These are phyloP conservation scores for Oryzias celebensis DNA, from an alignment of 2,113 vertebrate species.

Conservation along the genomic window DNA sequence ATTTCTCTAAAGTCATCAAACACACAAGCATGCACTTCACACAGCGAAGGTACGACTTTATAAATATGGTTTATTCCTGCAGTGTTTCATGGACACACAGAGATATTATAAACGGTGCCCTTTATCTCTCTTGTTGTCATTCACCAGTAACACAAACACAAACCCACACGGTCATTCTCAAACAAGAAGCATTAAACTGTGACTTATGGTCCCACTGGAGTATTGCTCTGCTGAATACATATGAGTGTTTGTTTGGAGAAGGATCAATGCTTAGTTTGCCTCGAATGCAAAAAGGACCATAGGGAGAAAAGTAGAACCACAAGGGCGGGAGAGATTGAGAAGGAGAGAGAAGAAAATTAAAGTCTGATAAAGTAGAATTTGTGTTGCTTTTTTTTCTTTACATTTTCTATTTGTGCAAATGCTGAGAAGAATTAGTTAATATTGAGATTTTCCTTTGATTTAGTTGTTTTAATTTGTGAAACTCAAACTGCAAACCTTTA, in stretches of 20 bases:
- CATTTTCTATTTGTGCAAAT: no score
- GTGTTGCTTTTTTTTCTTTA: neutral
- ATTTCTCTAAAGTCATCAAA: no score
- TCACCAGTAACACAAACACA: constrained; percentile 13
- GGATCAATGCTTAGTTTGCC: constrained; percentile 56
- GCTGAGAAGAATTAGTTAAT: no score
- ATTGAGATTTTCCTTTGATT: no score
- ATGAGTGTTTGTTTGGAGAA: constrained; percentile 59
- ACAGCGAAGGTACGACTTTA: no score
- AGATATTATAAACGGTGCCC: neutral
- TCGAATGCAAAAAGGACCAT: constrained; percentile 44
- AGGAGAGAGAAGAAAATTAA: constrained; percentile 20
- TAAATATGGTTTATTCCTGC: no score
- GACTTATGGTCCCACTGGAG: constrained; percentile 36
- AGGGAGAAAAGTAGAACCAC: constrained; percentile 39
- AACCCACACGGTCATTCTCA: constrained; percentile 19
- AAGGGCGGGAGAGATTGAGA: constrained; percentile 17
- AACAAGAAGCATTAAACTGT: constrained; percentile 28
- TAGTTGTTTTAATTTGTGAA: no score
- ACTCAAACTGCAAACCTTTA: no score
- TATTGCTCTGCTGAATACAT: constrained; percentile 59
- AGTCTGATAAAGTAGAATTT: constrained; percentile 1
- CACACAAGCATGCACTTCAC: no score
- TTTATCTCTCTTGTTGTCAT: neutral
- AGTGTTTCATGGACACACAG: constrained; percentile 30